Base-by-base conservation (phyloP, 2,797 vertebrate genomes). In the Phaenicophaeus curvirostris region DNA sequence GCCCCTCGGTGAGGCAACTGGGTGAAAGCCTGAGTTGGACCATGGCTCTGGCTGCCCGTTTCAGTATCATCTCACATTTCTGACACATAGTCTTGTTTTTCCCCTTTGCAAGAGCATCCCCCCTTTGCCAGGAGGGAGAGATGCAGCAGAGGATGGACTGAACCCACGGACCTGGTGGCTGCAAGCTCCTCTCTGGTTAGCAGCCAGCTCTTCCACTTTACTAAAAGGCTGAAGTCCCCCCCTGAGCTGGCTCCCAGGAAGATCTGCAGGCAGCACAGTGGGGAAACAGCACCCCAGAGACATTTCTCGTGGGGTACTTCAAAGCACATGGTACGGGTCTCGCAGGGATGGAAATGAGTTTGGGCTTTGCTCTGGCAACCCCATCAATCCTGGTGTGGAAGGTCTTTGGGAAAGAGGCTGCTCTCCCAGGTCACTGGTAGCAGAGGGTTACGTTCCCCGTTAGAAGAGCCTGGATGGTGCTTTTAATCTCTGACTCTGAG, bases 251-350 rank as follows among this genome's bases (percentile, higher is more conserved):
- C 25, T 74, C 42, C 53, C 7, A 23, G 24, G 51, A 53, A 24
- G 28, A 27, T 73, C 44, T 48, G 30, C 50, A 14, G 46, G 25
- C 62, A 78, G 57, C 4, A 1, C 15, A 33, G 50, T 8, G 30
- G 0, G 2, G 35, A 31, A 30, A 54, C 75, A 86, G 35, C 55
- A 72, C 20, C 41, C 55, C 1, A 0, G 24, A 30, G 46, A 20
- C 27, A 27, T 74, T 68, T 72, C 41, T 15, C 27, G 61, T 11
- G 6, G 14, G 6, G 7, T 81, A 13, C 11, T n/a, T 69, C 9
- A 5, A 31, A 62, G 23, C 1, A 0, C 6, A 12, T 17, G 57
- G 53, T 28, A 3, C 15, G 28, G 44, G 27, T 58, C 66, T 67
- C 1, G 3, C 25, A 3, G 8, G n/a, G 48, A 39, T 78, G n/a